Evolutionary conservation across 2,888 invertebrate genomes (phyloP).

Genomic region (Chydorus sphaericus): DNA sequence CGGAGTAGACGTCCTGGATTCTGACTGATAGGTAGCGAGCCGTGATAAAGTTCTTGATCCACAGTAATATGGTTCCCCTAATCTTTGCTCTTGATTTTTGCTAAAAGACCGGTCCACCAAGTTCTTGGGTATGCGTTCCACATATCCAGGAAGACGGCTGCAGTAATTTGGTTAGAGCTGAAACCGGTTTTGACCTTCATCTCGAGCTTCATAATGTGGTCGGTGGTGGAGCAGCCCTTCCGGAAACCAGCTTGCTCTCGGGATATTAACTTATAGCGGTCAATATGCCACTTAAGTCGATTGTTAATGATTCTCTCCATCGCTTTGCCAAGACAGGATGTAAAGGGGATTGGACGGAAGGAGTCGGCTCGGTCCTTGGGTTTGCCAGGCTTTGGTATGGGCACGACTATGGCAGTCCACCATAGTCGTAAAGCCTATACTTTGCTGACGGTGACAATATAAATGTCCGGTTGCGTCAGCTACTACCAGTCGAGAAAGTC

Average conservation of each 20-base stretch:
- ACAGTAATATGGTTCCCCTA: slow-evolving; percentile 16
- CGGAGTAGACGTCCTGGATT: background rate
- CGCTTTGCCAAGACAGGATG: slow-evolving; percentile 17
- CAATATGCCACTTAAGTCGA: slow-evolving; percentile 18
- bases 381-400: slow-evolving; percentile 17
- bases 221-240: slow-evolving; percentile 15
- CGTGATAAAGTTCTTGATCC: slow-evolving; percentile 11
- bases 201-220: slow-evolving; percentile 2
- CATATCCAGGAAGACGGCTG: slow-evolving; percentile 19
- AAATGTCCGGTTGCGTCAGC: too few species aligned
- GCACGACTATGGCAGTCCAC: slow-evolving; percentile 15
- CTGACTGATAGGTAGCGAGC: background rate
- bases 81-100: slow-evolving; percentile 13
- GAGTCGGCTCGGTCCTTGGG: slow-evolving; percentile 3
- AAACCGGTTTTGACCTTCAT: slow-evolving; percentile 10
- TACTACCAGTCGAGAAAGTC: too few species aligned
- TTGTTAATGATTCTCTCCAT: slow-evolving; percentile 18
- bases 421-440: too few species aligned
- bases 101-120: slow-evolving; percentile 17
- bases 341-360: slow-evolving; percentile 18
- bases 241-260: slow-evolving; percentile 18
- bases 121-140: slow-evolving; percentile 19
- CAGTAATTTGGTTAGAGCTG: slow-evolving; percentile 18
- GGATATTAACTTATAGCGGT: slow-evolving; percentile 14
- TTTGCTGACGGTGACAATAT: too few species aligned